Evolutionary conservation across 2,888 invertebrate species (phyloP), one percentile per base, ranked within the genome.

Genomic region (Strigamia maritima): DNA sequence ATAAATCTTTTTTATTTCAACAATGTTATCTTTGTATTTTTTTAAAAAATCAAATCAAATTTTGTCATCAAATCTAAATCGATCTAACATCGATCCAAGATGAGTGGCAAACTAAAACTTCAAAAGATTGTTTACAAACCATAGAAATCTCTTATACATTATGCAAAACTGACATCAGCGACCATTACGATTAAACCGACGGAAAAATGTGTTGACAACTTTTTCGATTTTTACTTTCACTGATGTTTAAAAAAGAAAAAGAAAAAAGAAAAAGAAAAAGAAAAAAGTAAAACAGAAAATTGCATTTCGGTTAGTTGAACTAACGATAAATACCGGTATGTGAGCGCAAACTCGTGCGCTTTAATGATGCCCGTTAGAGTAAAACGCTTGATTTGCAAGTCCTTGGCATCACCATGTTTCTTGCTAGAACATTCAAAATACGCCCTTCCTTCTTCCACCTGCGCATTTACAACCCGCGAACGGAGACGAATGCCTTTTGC

Each of bases 321-420:
- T n/a, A 54, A 54, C 54, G 19, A 54, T 54, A 54, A 54, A 54
- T 54, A 54, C 54, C 19, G 19, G 54, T 54, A 7, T 54, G 54
- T 54, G 19, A n/a, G 54, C 54, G n/a, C 19, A 22, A 54, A 54
- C 19, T 54, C 54, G 54, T 19, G 54, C 54, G 54, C 54, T 54
- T 54, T 54, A 54, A 54, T 54, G 54, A 54, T 19, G 19, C 54
- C 54, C 54, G 54, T 54, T 54, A 54, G 54, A 19, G 19, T 54
- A 54, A 54, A 54, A 54, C 54, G 54, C 54, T 54, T 54, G 54
- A 54, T 54, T 54, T 54, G 54, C 54, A 54, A 54, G 54, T 54
- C 54, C 54, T 54, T 54, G 54, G 54, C 54, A 54, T 54, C 54
- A 54, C 54, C 54, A 54, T 54, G 54, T 54, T 54, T 54, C 54